A percentile compares a stretch with the other conserved stretches of the same genome.
phyloP scores from a whole-genome alignment of 2,888 invertebrate species.

The Cepaea hortensis region DNA sequence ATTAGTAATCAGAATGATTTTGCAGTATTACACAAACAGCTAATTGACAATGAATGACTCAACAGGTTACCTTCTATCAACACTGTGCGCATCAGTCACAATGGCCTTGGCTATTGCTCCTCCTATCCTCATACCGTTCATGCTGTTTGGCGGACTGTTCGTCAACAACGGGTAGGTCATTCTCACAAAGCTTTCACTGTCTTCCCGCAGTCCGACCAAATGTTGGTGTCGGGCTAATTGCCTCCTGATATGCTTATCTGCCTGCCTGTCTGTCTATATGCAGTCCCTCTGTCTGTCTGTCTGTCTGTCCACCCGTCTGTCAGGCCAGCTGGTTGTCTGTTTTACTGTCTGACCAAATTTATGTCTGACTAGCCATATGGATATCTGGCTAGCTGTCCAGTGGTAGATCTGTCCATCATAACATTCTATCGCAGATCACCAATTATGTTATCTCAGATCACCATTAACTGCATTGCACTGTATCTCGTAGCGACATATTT shows the following conservation, averaged over 20 bases:
- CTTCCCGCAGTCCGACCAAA: not conserved
- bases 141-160: conserved; percentile 97
- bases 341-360: not conserved
- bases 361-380: not conserved
- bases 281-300: not conserved
- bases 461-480: no score
- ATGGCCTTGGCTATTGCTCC: conserved; percentile 94
- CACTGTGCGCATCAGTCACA: conserved; percentile 87
- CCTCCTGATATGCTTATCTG: no score
- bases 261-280: not conserved
- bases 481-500: no score
- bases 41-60: not conserved
- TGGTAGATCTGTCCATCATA: no score
- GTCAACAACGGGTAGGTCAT: conserved; percentile 86
- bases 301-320: not conserved
- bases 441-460: no score
- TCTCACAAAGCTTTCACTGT: not conserved
- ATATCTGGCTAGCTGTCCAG: no score
- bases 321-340: not conserved
- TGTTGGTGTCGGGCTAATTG: no score
- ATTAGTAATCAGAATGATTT: no score
- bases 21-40: no score
- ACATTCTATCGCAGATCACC: no score
- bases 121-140: conserved; percentile 92
- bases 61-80: conserved; percentile 93